Evolutionary conservation across 2,113 vertebrate genomes (phyloP).

Genomic region (Prinia subflava): DNA sequence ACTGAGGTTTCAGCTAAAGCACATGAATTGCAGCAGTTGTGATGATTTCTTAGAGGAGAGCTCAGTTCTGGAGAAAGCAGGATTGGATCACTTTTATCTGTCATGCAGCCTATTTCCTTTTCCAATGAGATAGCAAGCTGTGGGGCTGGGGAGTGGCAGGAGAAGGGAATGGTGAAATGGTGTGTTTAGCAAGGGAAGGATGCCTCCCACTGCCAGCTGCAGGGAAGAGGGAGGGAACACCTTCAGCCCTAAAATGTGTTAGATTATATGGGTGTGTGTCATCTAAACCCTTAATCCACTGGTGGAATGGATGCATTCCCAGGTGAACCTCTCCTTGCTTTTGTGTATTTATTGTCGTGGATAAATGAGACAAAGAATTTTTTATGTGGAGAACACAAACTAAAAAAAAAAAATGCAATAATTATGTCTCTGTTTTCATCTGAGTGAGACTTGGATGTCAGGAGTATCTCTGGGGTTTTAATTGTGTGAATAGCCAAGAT

Average conservation of each 20-base stretch:
- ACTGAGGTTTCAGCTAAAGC: not conserved
- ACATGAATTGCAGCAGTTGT: accelerated
- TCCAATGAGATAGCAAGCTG: not conserved
- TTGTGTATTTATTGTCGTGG: not conserved
- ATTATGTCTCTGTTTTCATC: not conserved
- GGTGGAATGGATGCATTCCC: not conserved
- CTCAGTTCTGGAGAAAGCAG: not conserved
- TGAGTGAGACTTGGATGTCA: not conserved
- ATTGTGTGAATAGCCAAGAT: not conserved
- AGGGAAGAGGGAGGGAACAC: not conserved
- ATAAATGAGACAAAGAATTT: not conserved
- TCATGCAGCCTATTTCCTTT: not conserved
- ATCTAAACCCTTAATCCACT: not conserved
- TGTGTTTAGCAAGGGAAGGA: not conserved
- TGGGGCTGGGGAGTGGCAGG: not conserved
- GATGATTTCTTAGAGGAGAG: not conserved
- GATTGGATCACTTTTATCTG: not conserved
- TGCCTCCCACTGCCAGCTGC: not conserved
- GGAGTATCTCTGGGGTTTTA: not conserved
- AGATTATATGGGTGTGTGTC: not conserved
- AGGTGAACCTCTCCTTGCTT: not conserved
- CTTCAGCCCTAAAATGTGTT: not conserved
- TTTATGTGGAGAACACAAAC: not conserved
- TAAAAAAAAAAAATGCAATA: not conserved
- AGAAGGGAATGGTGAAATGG: not conserved